Conservation (phyloP, 2,113 vertebrate genomes). For the Pelusios castaneus region DNA sequence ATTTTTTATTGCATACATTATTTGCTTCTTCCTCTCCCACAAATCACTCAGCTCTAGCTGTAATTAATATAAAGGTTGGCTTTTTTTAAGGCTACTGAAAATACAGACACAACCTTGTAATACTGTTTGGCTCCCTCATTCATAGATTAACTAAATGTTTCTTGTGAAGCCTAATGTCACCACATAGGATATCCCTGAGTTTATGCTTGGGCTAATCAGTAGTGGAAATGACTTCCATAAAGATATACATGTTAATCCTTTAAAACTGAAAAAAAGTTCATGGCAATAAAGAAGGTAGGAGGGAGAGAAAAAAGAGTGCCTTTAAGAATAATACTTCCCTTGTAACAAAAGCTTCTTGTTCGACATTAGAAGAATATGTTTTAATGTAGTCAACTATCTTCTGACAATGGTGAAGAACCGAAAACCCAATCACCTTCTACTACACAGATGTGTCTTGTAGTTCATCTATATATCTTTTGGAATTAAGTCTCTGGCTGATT, state of each 20-base stretch:
- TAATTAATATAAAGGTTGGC: not conserved
- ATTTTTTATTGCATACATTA: too few species aligned
- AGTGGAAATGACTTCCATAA: not conserved
- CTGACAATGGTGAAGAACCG: too few species aligned
- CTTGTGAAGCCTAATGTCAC: not conserved
- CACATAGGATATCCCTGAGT: not conserved
- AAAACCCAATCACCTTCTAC: not conserved
- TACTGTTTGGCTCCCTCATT: not conserved
- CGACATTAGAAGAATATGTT: not conserved
- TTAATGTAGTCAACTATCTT: not conserved
- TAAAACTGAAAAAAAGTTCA: not conserved
- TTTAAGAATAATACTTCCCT: not conserved
- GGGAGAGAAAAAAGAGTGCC: not conserved
- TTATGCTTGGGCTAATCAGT: not conserved
- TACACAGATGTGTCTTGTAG: not conserved
- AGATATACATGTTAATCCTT: not conserved
- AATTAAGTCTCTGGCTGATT: not conserved
- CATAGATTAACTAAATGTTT: not conserved
- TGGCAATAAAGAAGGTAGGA: not conserved
- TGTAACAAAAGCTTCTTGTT: not conserved
- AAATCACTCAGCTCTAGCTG: not conserved
- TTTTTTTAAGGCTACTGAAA: not conserved
- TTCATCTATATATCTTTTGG: not conserved
- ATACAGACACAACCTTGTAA: not conserved
- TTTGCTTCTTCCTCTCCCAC: too few species aligned